Evolutionary conservation across 2,797 vertebrate genomes (phyloP), one percentile per base, ranked within the genome.

Genomic region (Arrhamphus sclerolepis): DNA sequence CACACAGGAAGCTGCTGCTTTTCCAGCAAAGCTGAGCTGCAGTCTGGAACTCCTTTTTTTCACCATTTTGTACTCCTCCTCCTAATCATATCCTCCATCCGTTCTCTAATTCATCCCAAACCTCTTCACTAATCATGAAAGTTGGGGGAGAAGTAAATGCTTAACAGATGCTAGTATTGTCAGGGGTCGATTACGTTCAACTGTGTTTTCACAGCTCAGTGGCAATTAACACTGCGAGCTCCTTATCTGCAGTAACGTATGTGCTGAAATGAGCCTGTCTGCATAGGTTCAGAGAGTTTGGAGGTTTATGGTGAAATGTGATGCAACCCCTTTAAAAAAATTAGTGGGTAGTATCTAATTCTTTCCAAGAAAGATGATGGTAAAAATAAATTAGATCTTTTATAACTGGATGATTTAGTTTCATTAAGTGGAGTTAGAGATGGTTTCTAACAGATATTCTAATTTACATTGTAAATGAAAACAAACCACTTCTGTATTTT

Each of bases 81-180:
- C 66, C 66, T 74, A 62, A 86, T 85, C 70, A 80, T 69, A 82
- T 78, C 73, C 75, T 18, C 29, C 42, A 83, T 83, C 76, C 74
- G 62, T 69, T 85, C 84, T 70, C 72, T 64, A 82, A 84, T 75
- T 63, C 66, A 59, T 69, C 66, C 82, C 83, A 72, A 82, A 82
- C 76, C 79, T 81, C 79, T 78, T 62, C 65, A 55, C 75, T 85
- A 79, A 88, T 87, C 82, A 86, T 65, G 71, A 56, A 70, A 72
- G 68, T 58, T 73, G 79, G 24, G 62, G 83, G 71, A 74, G 74
- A 75, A 80, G 47, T 53, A 74, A 72, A 77, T 72, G 78, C 73
- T 62, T 46, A 81, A 64, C 86, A 87, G 82, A 83, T 86, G 82
- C 72, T 62, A 1, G 52, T 66, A 60, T 78, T 78, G 74, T 84